Conservation (phyloP, 2,888 invertebrate species). For the Tethea ocularis region DNA sequence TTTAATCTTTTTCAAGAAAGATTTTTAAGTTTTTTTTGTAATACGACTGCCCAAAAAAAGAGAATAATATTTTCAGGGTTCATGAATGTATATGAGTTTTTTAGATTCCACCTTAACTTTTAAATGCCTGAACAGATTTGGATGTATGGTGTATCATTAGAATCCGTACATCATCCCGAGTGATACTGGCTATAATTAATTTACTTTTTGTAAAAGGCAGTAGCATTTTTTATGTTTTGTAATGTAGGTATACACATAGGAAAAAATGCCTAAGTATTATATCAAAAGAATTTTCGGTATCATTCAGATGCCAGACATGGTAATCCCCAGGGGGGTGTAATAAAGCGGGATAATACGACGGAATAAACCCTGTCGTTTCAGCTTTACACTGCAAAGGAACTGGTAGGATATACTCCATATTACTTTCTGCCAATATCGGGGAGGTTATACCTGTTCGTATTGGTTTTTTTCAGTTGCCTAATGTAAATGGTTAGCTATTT, state of each 20-base stretch:
- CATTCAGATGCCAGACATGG: conserved; percentile 47
- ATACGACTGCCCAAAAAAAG: too few species aligned
- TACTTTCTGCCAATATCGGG: conserved; percentile 46
- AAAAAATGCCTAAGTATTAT: not conserved
- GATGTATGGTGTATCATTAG: too few species aligned
- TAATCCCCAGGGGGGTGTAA: conserved; percentile 58
- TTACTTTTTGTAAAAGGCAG: too few species aligned
- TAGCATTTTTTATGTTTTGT: too few species aligned
- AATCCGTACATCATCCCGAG: too few species aligned
- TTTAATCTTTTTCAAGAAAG: too few species aligned
- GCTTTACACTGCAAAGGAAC: conserved; percentile 45
- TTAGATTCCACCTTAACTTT: too few species aligned
- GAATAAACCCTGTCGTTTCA: conserved; percentile 51
- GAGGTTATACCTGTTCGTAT: conserved; percentile 12
- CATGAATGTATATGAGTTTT: too few species aligned
- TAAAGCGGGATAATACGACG: conserved; percentile 55
- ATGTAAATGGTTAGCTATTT: too few species aligned
- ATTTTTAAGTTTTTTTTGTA: not conserved
- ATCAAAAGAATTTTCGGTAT: not conserved
- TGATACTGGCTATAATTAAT: too few species aligned
- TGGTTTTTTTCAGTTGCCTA: not conserved
- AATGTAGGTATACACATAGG: not conserved
- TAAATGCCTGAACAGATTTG: too few species aligned
- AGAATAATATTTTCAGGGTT: too few species aligned
- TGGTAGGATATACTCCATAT: conserved; percentile 43